Percentiles rank a stretch among this genome's conserved stretches.
Evolutionary conservation across 2,797 vertebrate genomes (phyloP).

Genomic region (Synanceia verrucosa): DNA sequence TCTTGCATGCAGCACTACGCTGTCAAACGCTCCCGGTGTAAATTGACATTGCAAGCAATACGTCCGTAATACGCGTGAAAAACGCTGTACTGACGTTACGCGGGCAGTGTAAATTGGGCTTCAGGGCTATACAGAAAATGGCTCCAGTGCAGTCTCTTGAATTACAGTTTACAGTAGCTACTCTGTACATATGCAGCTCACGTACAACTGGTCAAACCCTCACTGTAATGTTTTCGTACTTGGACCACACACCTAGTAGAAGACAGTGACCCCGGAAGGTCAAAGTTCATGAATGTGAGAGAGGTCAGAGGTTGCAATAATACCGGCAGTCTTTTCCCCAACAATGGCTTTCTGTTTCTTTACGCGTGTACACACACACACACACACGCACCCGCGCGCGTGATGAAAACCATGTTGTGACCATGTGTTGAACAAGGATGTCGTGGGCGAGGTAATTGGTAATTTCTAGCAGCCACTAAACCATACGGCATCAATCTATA

Average conservation of each 20-base stretch:
- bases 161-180: background rate
- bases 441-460: slow-evolving; percentile 40
- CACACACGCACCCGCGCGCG: background rate
- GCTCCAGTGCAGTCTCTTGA: too few relatives aligned
- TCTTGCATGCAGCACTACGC: too few relatives aligned
- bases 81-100: too few relatives aligned
- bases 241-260: slow-evolving; percentile 42
- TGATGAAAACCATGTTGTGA: slow-evolving; percentile 44
- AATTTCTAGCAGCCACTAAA: slow-evolving; percentile 49
- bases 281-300: slow-evolving; percentile 47
- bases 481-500: slow-evolving; percentile 52
- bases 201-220: background rate
- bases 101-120: too few relatives aligned
- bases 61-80: too few relatives aligned
- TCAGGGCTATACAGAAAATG: too few relatives aligned
- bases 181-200: background rate
- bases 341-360: slow-evolving; percentile 13
- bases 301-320: slow-evolving; percentile 43
- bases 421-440: slow-evolving; percentile 62
- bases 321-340: slow-evolving; percentile 25
- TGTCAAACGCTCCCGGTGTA: too few relatives aligned
- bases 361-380: slow-evolving; percentile 11
- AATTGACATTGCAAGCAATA: too few relatives aligned
- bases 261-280: slow-evolving; percentile 35
- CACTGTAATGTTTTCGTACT: background rate